Conservation (phyloP, 2,797 vertebrate species). For the Sarcoramphus papa region DNA sequence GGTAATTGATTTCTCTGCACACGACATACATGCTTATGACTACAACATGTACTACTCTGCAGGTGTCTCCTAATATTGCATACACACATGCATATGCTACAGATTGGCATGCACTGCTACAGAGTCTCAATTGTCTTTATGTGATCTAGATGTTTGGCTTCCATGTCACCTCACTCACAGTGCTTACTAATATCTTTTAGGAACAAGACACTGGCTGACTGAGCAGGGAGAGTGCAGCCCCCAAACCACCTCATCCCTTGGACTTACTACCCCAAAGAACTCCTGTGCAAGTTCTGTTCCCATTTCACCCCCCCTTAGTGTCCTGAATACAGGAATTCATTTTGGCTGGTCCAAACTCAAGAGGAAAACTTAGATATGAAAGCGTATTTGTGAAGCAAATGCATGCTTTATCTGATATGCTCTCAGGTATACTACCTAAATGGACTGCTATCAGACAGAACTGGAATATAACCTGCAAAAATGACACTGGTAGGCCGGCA, state of each 20-base stretch:
- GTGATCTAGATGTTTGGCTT: background rate
- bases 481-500: background rate
- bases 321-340: background rate
- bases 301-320: fast-evolving
- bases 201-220: background rate
- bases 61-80: background rate
- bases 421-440: background rate
- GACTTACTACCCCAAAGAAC: background rate
- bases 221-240: background rate
- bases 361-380: background rate
- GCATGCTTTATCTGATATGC: background rate
- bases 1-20: background rate
- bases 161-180: background rate
- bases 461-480: background rate
- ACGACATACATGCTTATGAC: background rate
- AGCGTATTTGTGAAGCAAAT: background rate
- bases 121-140: fast-evolving
- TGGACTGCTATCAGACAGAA: background rate
- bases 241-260: background rate
- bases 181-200: background rate
- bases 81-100: too few relatives aligned
- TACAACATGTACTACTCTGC: background rate
- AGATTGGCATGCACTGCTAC: background rate
- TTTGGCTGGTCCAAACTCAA: background rate
- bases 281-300: background rate